Base-by-base conservation (phyloP, 2,888 invertebrate species). In the Polylopha cassiicola region DNA sequence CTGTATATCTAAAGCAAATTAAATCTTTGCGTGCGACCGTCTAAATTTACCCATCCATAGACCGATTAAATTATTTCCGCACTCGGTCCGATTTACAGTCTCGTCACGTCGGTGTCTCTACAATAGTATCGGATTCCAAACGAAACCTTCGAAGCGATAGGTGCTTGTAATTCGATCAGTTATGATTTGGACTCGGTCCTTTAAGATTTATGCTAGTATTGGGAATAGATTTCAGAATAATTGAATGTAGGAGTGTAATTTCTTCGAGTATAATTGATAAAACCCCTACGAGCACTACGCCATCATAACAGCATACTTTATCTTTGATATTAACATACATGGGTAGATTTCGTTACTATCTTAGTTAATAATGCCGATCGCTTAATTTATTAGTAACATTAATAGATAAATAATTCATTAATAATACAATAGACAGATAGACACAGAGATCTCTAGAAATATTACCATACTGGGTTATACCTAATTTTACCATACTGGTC, bases 131-230 rank as follows among this genome's bases (percentile, higher is more conserved):
- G 30, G 29, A 36, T 41, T 41, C 17, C 33, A 30, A n/a, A n/a
- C 29, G 27, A 27, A 21, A 26, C 31, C 26, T 27, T 20, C 30
- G n/a, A 14, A 28, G 21, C 34, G 29, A 41, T 41, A 18, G 39
- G 28, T 33, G 34, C 36, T 41, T 36, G 26, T 36, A 41, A 41
- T 41, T 41, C 30, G 41, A 41, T 41, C 36, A 41, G 41, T 41
- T 41, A 41, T 41, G 41, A 41, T 41, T 41, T 41, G 30, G 41
- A 36, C 24, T 36, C 20, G 29, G 29, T 29, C 28, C 28, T 29
- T 34, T 29, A 32, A 22, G 15, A n/a, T n/a, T n/a, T n/a, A n/a
- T n/a, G n/a, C 11, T 10, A 15, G 29, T 17, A 26, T 21, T 15
- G 22, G 30, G 24, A 15, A 36, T 41, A 41, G 34, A 36, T 36